Evolutionary conservation across 1,140 invertebrate species (phyloP).

Genomic region (Dendroctonus valens): DNA sequence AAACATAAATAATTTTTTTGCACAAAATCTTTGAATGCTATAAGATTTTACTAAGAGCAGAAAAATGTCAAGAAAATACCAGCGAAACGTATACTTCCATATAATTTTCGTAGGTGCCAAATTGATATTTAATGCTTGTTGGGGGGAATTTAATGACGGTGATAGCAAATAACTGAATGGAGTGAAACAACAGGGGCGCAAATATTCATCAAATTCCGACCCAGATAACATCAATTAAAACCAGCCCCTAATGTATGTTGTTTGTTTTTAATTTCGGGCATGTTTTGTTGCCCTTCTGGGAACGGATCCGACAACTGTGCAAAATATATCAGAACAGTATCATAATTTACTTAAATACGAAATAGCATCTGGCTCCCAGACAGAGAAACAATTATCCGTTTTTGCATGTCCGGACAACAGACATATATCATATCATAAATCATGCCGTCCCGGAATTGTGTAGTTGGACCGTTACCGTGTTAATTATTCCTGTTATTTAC

Average conservation of each 20-base stretch:
- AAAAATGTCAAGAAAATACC: no score
- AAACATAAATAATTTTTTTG: no score
- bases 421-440: constrained; percentile 20
- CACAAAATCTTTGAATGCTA: no score
- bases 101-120: no score
- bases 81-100: no score
- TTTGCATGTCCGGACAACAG: constrained; percentile 12
- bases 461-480: constrained; percentile 17
- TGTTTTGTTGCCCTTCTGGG: neutral
- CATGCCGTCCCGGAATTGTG: constrained; percentile 11
- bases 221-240: constrained; percentile 4
- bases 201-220: neutral
- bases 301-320: constrained; percentile 5
- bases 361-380: constrained; percentile 24
- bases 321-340: constrained; percentile 11
- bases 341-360: constrained; percentile 22
- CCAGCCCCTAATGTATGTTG: neutral
- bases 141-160: no score
- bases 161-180: neutral
- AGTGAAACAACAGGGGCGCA: neutral
- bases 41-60: no score
- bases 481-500: constrained; percentile 29
- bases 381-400: constrained; percentile 23
- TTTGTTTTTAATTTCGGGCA: constrained; percentile 15
- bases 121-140: no score